Evolutionary conservation across 2,113 vertebrate species (phyloP).

Genomic region (Bubalus kerabau): DNA sequence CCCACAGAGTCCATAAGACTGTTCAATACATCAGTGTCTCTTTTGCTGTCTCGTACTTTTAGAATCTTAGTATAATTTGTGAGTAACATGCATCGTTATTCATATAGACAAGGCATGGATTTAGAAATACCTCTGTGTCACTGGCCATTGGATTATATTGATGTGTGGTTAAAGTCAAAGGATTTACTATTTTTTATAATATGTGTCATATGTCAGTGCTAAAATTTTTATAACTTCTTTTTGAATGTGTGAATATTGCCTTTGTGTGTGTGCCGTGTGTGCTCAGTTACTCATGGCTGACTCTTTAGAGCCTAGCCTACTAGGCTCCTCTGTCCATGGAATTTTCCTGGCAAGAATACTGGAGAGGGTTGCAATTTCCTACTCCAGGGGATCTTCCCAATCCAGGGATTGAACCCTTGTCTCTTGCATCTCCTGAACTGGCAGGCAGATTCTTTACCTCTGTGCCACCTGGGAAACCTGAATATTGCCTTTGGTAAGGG

Average conservation of each 20-base stretch:
- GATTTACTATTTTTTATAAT: background rate
- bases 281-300: background rate
- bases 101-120: background rate
- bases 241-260: background rate
- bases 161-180: background rate
- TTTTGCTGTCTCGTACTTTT: background rate
- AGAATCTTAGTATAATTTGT: background rate
- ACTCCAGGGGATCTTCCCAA: background rate
- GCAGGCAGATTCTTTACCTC: background rate
- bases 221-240: conserved; percentile 3
- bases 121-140: conserved; percentile 15
- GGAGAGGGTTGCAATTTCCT: background rate
- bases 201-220: background rate
- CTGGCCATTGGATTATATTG: background rate
- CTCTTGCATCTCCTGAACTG: background rate
- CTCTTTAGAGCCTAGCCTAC: background rate
- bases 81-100: background rate
- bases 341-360: background rate
- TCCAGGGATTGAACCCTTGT: background rate
- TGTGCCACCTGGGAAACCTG: background rate
- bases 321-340: background rate
- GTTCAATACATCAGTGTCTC: no score
- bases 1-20: no score
- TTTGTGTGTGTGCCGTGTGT: background rate
- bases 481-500: background rate